A percentile compares a stretch with the other conserved stretches of the same genome.
Conservation (phyloP, 2,888 invertebrate genomes). For the Orchesella flavescens region DNA sequence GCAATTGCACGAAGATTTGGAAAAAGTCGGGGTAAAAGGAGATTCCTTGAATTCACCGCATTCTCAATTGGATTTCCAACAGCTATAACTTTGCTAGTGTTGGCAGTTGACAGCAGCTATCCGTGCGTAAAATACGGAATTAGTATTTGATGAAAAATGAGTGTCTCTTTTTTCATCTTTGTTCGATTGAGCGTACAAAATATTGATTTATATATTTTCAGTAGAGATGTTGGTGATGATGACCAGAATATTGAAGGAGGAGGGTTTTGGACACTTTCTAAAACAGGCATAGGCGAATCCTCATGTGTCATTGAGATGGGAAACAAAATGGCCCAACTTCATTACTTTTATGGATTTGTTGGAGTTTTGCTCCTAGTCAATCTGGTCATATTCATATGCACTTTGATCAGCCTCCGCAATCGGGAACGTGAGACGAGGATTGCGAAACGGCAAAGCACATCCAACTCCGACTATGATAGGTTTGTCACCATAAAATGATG, state of each 20-base stretch:
- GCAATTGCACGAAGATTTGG: conserved; percentile 47
- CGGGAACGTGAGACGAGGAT: conserved; percentile 62
- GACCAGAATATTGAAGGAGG: conserved; percentile 11
- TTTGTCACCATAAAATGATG: conserved; percentile 5
- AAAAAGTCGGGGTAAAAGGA: conserved; percentile 56
- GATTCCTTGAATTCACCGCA: conserved; percentile 58
- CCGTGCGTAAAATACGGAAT: conserved; percentile 8
- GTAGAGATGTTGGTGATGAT: neutral
- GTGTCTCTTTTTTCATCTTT: neutral
- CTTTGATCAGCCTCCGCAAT: conserved; percentile 60
- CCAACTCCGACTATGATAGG: conserved; percentile 62
- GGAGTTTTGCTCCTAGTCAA: conserved; percentile 61
- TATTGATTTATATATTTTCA: neutral
- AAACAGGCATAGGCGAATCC: conserved; percentile 54
- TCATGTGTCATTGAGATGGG: conserved; percentile 57
- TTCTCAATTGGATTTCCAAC: conserved; percentile 58
- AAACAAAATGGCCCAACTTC: conserved; percentile 57
- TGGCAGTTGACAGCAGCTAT: conserved; percentile 49
- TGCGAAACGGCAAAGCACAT: conserved; percentile 62
- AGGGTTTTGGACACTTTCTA: conserved; percentile 16
- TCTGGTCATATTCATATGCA: conserved; percentile 63
- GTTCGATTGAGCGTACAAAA: neutral
- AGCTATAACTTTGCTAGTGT: conserved; percentile 45
- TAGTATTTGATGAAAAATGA: neutral
- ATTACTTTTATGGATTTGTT: conserved; percentile 65